phyloP scores from a whole-genome alignment of 2,888 invertebrate genomes.

The Drosophila subquinaria region DNA sequence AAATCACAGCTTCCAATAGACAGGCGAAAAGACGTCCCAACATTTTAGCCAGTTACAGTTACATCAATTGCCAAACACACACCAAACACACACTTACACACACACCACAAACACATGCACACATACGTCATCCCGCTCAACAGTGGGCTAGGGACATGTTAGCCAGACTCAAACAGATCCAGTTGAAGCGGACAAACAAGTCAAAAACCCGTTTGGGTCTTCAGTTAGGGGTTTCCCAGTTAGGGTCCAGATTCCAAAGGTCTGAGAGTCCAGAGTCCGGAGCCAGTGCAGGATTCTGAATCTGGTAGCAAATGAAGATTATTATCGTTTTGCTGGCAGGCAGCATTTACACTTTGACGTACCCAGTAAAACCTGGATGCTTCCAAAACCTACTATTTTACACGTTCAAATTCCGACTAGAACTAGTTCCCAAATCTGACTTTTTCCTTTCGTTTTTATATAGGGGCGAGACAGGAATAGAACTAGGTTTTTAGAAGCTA shows the following conservation, averaged over 20 bases:
- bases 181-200: slow-evolving; percentile 46
- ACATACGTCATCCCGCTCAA: slow-evolving; percentile 40
- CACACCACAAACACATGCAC: neutral
- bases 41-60: slow-evolving; percentile 65
- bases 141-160: slow-evolving; percentile 75
- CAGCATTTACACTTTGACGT: slow-evolving; percentile 65
- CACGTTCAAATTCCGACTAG: no score
- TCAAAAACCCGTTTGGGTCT: slow-evolving; percentile 5
- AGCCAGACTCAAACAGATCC: slow-evolving; percentile 64
- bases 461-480: no score
- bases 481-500: no score
- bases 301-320: slow-evolving; percentile 65
- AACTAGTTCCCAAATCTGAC: no score
- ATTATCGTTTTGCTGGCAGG: slow-evolving; percentile 71
- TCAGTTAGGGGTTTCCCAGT: slow-evolving; percentile 21
- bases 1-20: slow-evolving; percentile 79
- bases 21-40: slow-evolving; percentile 72
- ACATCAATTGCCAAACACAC: slow-evolving; percentile 71
- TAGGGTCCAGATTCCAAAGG: neutral
- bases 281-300: slow-evolving; percentile 24
- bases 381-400: no score
- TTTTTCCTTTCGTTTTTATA: no score
- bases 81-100: slow-evolving; percentile 30
- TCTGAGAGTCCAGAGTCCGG: slow-evolving; percentile 30
- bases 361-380: no score